These are phyloP conservation scores for Mesoclemmys tuberculata DNA, from an alignment of 2,113 vertebrate genomes.

Conservation along the genomic window DNA sequence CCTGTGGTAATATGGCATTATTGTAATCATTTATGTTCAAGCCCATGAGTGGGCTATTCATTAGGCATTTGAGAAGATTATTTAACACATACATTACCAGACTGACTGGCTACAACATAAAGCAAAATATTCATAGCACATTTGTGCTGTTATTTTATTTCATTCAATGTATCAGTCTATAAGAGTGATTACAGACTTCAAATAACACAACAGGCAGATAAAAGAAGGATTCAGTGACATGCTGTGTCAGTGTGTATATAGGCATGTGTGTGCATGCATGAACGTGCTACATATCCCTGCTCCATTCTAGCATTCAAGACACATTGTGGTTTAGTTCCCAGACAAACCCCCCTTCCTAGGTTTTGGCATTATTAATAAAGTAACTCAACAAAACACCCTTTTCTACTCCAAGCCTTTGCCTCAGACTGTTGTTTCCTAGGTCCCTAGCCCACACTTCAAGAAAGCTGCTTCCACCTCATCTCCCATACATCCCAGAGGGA, in stretches of 20 bases:
- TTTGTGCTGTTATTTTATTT: not conserved
- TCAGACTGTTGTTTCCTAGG: not conserved
- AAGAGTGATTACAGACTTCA: not conserved
- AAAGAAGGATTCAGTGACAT: not conserved
- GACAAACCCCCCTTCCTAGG: not conserved
- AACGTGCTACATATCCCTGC: not conserved
- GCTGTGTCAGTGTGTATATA: not conserved
- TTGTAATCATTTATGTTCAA: slow-evolving; percentile 46
- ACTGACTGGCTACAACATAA: not conserved
- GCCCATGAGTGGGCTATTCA: slow-evolving; percentile 13
- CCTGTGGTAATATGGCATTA: slow-evolving; percentile 46
- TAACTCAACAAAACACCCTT: accelerated
- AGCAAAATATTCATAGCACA: not conserved
- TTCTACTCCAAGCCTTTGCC: not conserved
- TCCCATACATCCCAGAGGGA: not conserved
- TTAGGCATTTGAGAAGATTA: slow-evolving; percentile 34
- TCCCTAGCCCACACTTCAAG: not conserved
- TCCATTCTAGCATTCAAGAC: not conserved
- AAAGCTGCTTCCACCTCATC: not conserved
- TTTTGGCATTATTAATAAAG: not conserved
- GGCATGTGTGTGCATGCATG: not conserved
- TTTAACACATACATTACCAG: slow-evolving; percentile 52
- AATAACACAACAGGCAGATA: not conserved
- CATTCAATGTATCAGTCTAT: not conserved
- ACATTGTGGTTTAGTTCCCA: not conserved